Evolutionary conservation across 2,797 vertebrate species (phyloP).

Genomic region (Holocentrus rufus): DNA sequence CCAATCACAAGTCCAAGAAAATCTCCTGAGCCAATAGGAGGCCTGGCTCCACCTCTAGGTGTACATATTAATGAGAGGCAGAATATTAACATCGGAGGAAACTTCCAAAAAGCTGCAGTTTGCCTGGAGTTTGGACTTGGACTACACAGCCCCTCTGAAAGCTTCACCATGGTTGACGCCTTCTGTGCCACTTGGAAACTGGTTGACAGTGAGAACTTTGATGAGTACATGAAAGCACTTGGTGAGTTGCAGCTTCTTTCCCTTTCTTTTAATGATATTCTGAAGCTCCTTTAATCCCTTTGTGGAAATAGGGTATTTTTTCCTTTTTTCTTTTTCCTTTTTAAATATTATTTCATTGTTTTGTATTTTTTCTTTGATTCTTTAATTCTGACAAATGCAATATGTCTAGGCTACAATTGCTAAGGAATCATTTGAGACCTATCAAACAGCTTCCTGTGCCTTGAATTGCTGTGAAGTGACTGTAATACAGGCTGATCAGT

Average conservation of each 20-base stretch:
- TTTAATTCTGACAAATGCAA: too few relatives aligned
- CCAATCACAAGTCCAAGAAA: constrained; percentile 64
- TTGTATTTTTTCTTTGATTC: background rate
- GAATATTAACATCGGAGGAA: constrained; percentile 46
- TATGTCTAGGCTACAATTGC: too few relatives aligned
- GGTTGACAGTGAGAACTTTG: constrained; percentile 91
- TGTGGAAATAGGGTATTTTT: background rate
- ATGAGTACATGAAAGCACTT: constrained; percentile 92
- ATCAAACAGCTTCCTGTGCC: too few relatives aligned
- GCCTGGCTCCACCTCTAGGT: constrained; percentile 56
- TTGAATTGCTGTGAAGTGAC: too few relatives aligned
- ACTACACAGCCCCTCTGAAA: constrained; percentile 48
- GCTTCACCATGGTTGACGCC: constrained; percentile 89
- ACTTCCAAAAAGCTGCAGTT: constrained; percentile 49
- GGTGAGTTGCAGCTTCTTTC: constrained; percentile 79
- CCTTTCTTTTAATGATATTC: background rate
- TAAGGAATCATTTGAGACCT: too few relatives aligned
- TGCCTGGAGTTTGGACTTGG: constrained; percentile 43
- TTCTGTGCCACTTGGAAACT: constrained; percentile 96
- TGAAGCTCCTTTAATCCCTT: background rate
- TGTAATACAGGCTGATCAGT: background rate
- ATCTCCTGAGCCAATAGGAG: constrained; percentile 73
- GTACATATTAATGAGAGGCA: constrained; percentile 63
- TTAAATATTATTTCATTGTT: background rate
- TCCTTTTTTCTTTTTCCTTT: background rate